Conservation (phyloP, 2,113 vertebrate species). For the Osmerus mordax region DNA sequence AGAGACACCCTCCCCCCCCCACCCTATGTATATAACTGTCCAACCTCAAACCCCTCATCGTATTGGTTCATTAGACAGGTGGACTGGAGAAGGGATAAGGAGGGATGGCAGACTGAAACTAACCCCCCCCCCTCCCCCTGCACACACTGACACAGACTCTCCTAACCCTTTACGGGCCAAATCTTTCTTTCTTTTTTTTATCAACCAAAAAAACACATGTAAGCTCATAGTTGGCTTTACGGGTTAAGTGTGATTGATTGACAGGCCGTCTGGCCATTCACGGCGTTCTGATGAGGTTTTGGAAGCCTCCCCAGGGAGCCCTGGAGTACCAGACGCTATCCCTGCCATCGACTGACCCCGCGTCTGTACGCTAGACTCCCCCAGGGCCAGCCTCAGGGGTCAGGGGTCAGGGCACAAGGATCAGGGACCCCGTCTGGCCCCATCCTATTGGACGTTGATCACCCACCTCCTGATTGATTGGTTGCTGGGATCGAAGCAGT, state of each 20-base stretch:
- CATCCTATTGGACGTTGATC: conserved; percentile 44
- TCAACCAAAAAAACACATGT: not conserved
- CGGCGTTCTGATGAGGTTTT: conserved; percentile 31
- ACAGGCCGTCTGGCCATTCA: conserved; percentile 32
- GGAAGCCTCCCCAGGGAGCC: conserved; percentile 31
- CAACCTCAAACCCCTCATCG: conserved; percentile 76
- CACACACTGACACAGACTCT: conserved; percentile 63
- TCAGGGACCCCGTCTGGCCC: conserved; percentile 41
- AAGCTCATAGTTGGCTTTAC: not conserved
- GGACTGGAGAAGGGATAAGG: no score
- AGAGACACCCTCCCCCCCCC: conserved; percentile 71
- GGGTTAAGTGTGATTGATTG: conserved; percentile 27
- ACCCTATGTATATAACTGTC: conserved; percentile 83
- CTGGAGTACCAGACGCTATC: conserved; percentile 35
- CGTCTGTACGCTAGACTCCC: conserved; percentile 52
- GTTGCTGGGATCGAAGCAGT: not conserved
- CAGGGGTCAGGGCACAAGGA: conserved; percentile 38
- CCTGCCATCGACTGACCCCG: conserved; percentile 46
- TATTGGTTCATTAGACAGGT: conserved; percentile 76
- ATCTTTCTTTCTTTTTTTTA: not conserved
- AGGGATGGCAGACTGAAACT: no score
- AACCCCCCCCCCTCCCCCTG: conserved; percentile 39
- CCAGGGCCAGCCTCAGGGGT: conserved; percentile 38
- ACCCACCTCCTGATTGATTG: conserved; percentile 46
- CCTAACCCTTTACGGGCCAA: no score